These are phyloP conservation scores for Hirtodrosophila duncani DNA, from an alignment of 2,888 invertebrate genomes.

Conservation along the genomic window DNA sequence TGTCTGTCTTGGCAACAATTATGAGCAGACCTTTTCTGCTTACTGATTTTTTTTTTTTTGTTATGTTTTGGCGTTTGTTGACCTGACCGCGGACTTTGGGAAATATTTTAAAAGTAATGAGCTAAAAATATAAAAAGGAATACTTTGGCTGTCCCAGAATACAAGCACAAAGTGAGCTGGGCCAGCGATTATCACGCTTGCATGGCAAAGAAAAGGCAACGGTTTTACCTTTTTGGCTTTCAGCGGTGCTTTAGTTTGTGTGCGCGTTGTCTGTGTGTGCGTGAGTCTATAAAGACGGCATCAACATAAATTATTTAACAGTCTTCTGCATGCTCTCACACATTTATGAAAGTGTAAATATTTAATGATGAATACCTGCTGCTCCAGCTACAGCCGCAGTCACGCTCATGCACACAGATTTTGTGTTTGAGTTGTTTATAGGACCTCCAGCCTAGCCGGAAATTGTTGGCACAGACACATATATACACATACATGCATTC, in stretches of 20 bases:
- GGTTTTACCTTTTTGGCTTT: background rate
- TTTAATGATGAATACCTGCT: conserved; percentile 59
- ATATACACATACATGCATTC: background rate
- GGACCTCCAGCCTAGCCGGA: conserved; percentile 21
- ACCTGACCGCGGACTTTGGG: no score
- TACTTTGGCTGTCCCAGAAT: no score
- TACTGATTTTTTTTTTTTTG: conserved; percentile 15
- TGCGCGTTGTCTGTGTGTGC: conserved; percentile 12
- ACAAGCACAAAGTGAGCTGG: no score
- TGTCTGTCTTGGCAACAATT: conserved; percentile 29
- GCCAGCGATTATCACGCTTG: conserved; percentile 59
- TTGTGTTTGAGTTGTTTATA: conserved; percentile 7
- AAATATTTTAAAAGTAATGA: conserved; percentile 11
- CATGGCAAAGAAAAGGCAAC: conserved; percentile 12
- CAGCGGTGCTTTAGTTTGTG: background rate
- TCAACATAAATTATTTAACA: conserved; percentile 61
- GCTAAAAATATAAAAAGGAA: conserved; percentile 26
- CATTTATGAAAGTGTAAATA: conserved; percentile 72
- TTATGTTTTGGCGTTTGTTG: conserved; percentile 2
- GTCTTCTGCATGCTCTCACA: conserved; percentile 66
- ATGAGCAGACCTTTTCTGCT: conserved; percentile 16
- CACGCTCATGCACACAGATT: conserved; percentile 21
- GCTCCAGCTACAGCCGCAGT: no score
- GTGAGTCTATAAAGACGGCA: conserved; percentile 46
- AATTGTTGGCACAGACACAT: conserved; percentile 16